Conservation (phyloP, 30 jellyfish, hydroid and myxozoan species). For the Phacellophora camtschatica region DNA sequence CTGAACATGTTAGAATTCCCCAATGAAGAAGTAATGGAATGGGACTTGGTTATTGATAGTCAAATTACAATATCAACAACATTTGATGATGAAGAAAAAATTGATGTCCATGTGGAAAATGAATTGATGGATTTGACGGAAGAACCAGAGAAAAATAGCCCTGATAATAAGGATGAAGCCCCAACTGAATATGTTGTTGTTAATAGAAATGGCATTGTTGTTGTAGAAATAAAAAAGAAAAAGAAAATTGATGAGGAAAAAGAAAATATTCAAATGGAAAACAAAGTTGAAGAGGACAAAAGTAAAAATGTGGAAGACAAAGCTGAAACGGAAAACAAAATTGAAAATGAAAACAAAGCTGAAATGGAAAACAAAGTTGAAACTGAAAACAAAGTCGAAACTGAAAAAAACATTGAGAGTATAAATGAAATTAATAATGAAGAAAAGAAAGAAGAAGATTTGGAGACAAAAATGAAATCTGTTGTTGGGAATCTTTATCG, state of each 20-base stretch:
- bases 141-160: background rate
- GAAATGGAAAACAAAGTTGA: background rate
- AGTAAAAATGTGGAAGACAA: background rate
- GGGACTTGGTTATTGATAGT: conserved; percentile 45
- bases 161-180: background rate
- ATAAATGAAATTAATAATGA: background rate
- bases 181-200: conserved; percentile 9
- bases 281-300: background rate
- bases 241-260: background rate
- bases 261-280: background rate
- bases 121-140: background rate
- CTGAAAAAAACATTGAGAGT: background rate
- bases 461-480: background rate
- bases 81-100: background rate
- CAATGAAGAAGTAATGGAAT: conserved; percentile 2
- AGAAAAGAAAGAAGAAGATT: background rate
- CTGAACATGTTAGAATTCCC: background rate
- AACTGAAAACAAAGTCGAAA: background rate
- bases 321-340: background rate
- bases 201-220: conserved; percentile 46
- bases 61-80: conserved; percentile 54
- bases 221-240: conserved; percentile 3
- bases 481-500: conserved; percentile 32
- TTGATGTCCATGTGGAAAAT: background rate
- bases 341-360: background rate